Base-by-base conservation (phyloP, 2,888 invertebrate genomes). In the Sphecodes monilicornis region DNA sequence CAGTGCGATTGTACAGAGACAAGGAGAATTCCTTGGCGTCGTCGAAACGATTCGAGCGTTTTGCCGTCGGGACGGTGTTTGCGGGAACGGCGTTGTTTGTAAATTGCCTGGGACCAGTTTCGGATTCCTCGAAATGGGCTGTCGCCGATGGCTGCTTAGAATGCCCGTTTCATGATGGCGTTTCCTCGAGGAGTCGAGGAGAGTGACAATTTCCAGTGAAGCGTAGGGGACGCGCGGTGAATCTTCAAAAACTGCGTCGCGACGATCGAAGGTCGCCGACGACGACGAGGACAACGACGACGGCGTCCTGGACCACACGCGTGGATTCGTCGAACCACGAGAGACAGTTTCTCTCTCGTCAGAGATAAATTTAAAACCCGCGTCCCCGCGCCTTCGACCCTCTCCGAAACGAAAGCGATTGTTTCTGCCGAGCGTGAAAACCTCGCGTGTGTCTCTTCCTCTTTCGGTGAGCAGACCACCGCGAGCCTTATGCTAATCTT, bases 401-500 rank as follows among this genome's bases (percentile, higher is more conserved):
- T 29, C 41, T 43, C 76, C 41, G 68, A 80, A 75, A 79, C 60
- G 70, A 54, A 32, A 50, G 76, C 82, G 87, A 90, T 90, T 90
- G 89, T 89, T 86, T 82, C 82, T 32, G 13, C 57, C 73, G 71
- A 54, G 50, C 78, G 78, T 43, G 83, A 82, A 90, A 84, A 60
- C 76, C 87, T 78, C 80, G 87, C 74, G 82, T 60, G 26, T 29
- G 26, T 60, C 29, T 60, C 60, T 13, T 29, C 72, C 85, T 86
- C 86, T 90, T 87, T 88, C 54, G 26, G 89, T 88, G 89, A 91
- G 90, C 91, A n/a, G 79, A 85, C 22, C 89, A 85, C 87, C 86
- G 87, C 91, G 90, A 90, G 92, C 93, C 91, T 92, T 94, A 94
- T 94, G 94, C 93, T 94, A 94, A 94, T 94, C 93, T 93, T 94